Evolutionary conservation across 64 coral and sea anemone species (phyloP).

Genomic region (Platygyra sinensis): DNA sequence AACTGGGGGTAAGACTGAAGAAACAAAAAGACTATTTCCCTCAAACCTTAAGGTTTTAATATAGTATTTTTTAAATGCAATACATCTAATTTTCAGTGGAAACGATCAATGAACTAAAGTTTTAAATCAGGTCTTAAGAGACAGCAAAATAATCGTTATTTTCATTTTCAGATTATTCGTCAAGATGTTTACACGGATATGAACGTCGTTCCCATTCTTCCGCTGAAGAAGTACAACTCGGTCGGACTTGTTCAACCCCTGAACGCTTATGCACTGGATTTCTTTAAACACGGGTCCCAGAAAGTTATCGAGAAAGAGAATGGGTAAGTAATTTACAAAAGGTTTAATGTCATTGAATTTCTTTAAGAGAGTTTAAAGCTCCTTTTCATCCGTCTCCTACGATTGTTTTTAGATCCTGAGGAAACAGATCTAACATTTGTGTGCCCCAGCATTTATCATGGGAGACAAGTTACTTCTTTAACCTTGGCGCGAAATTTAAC

Average conservation of each 20-base stretch:
- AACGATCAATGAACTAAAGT: too few relatives aligned
- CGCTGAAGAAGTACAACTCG: background rate
- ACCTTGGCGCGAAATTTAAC: too few relatives aligned
- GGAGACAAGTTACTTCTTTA: too few relatives aligned
- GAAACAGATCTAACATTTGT: background rate
- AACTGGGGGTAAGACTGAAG: too few relatives aligned
- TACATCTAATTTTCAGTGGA: too few relatives aligned
- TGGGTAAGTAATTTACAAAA: background rate
- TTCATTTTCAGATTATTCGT: conserved; percentile 38
- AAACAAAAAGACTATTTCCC: too few relatives aligned
- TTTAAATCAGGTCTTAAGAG: background rate
- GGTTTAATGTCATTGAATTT: background rate
- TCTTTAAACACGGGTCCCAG: conserved; percentile 22
- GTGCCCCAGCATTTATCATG: too few relatives aligned
- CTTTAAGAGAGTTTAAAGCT: background rate
- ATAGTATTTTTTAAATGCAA: too few relatives aligned
- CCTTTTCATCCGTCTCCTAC: too few relatives aligned
- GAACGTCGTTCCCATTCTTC: conserved; percentile 42
- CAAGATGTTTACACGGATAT: conserved; percentile 68
- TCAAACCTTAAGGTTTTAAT: too few relatives aligned
- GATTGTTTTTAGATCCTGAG: background rate
- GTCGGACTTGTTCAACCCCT: background rate
- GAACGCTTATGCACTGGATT: conserved; percentile 50
- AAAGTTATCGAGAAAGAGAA: conserved; percentile 12
- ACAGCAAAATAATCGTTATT: background rate